These are phyloP conservation scores for Zeugodacus cucurbitae DNA, from an alignment of 1,140 invertebrate genomes.

Conservation along the genomic window DNA sequence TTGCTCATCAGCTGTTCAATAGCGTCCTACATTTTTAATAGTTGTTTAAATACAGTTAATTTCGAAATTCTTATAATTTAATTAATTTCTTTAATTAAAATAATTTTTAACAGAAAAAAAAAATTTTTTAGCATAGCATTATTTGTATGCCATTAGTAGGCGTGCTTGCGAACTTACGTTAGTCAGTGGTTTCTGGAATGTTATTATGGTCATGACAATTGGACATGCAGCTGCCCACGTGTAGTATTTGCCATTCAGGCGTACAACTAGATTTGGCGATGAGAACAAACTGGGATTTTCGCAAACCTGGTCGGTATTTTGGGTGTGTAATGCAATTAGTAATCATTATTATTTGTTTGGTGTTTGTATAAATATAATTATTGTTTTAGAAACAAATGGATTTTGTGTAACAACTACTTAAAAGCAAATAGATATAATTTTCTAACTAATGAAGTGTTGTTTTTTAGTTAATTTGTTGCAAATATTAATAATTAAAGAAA, in stretches of 20 bases:
- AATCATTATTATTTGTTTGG: not conserved
- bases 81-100: no score
- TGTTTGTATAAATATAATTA: not conserved
- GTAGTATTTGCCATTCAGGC: slow-evolving; percentile 88
- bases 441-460: no score
- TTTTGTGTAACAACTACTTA: no score
- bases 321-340: slow-evolving; percentile 9
- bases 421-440: no score
- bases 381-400: not conserved
- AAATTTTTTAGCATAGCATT: not conserved
- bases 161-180: slow-evolving; percentile 55
- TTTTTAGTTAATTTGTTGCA: no score
- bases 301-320: slow-evolving; percentile 71
- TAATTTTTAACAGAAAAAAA: no score
- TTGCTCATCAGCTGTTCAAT: slow-evolving; percentile 60
- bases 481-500: no score
- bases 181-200: slow-evolving; percentile 82
- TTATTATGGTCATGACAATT: slow-evolving; percentile 84
- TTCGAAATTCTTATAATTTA: no score
- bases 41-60: not conserved
- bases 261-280: slow-evolving; percentile 88
- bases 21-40: slow-evolving; percentile 52
- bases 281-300: slow-evolving; percentile 82
- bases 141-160: slow-evolving; percentile 8
- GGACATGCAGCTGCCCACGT: slow-evolving; percentile 90